Evolutionary conservation across 2,797 vertebrate species (phyloP).

Genomic region (Todus mexicanus): DNA sequence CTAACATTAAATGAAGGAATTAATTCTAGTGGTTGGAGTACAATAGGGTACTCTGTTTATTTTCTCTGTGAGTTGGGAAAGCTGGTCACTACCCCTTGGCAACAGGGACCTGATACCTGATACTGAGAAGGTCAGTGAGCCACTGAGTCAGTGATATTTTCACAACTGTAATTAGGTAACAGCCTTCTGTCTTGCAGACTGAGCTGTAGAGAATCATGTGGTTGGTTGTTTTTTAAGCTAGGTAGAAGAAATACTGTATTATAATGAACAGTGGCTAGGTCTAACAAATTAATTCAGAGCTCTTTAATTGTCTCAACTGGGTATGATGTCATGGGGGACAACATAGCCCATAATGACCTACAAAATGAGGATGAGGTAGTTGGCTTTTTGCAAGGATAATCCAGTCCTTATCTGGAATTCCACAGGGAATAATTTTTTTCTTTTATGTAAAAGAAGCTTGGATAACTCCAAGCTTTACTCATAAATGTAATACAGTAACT

Average conservation of each 20-base stretch:
- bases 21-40: background rate
- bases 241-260: background rate
- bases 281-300: background rate
- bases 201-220: background rate
- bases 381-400: background rate
- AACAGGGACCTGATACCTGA: background rate
- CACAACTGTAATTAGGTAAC: background rate
- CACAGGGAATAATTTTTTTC: too few relatives aligned
- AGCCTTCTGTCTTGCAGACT: background rate
- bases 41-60: background rate
- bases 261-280: background rate
- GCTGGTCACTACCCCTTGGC: background rate
- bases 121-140: background rate
- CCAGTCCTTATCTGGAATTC: background rate
- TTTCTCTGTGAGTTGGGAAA: background rate
- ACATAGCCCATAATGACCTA: background rate
- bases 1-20: background rate
- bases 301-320: background rate
- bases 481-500: background rate
- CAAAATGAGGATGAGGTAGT: background rate
- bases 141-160: background rate
- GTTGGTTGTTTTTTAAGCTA: background rate
- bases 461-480: background rate
- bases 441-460: background rate
- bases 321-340: background rate